Evolutionary conservation across 2,888 invertebrate species (phyloP).

Genomic region (Gymnocheta viridis): DNA sequence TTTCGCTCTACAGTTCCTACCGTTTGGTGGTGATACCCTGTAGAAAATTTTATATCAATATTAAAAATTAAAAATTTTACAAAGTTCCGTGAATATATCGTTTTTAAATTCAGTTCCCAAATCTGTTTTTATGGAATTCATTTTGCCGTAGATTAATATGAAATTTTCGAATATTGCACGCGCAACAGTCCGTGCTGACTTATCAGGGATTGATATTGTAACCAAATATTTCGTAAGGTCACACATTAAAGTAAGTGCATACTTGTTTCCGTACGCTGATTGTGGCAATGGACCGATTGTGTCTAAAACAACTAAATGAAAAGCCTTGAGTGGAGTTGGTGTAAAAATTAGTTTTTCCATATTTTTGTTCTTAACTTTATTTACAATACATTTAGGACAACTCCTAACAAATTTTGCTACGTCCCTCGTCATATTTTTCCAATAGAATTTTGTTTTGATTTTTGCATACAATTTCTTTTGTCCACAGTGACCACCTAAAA

Average conservation of each 20-base stretch:
- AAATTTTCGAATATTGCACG: conserved; percentile 20
- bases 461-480: background rate
- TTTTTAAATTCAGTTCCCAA: too few species aligned
- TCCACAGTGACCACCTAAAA: background rate
- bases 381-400: conserved; percentile 18
- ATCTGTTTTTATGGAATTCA: too few species aligned
- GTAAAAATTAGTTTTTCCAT: conserved; percentile 54
- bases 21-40: too few species aligned
- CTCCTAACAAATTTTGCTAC: too few species aligned
- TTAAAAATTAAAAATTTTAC: too few species aligned
- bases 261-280: background rate
- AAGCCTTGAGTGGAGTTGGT: conserved; percentile 59
- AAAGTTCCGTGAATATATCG: too few species aligned
- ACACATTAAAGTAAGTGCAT: conserved; percentile 14
- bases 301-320: too few species aligned
- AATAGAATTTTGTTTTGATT: background rate
- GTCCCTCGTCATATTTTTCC: conserved; percentile 20
- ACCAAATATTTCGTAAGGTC: conserved; percentile 11
- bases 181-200: background rate
- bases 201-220: background rate
- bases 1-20: too few species aligned
- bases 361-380: conserved; percentile 42
- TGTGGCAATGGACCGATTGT: conserved; percentile 19
- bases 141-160: conserved; percentile 5
- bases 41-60: too few species aligned